Base-by-base conservation (phyloP, 2,113 vertebrate species). In the Elephantulus edwardii region DNA sequence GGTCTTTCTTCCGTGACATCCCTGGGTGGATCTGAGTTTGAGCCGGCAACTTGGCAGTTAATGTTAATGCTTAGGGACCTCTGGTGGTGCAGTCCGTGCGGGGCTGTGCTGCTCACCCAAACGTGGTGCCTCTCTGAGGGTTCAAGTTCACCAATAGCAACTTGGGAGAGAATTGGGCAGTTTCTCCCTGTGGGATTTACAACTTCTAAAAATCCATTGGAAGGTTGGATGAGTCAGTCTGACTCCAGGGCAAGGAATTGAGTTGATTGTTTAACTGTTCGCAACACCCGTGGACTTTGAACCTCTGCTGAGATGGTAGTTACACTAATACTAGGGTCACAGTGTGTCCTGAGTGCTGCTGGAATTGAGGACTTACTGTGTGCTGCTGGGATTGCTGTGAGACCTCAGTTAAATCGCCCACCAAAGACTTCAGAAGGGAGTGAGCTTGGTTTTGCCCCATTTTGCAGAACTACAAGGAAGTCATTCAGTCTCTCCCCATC, bases 281-380 rank as follows among this genome's bases (percentile, higher is more conserved):
- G 17, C 7, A 4, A 7, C 8, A 68, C 19, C 17, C 64, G 35
- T 14, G 60, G 33, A 26, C 56, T 13, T 28, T 66, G 64, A 26
- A 26, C n/a, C 64, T 64, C 60, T 35, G 22, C 66, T 68, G 10
- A n/a, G n/a, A 66, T 58, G 28, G 26, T 3, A 64, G 60, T 64
- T 16, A 66, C n/a, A 66, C 8, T 58, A 26, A 17, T 35, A 35
- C 33, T n/a, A 10, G 33, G 33, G 38, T 22, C 10, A 1, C 8
- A n/a, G 28, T 0, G 3, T 22, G 20, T 40, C 30, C 78, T 20
- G 22, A 38, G 14, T 13, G 10, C 75, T 30, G 28, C 35, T 0
- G 12, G 4, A 26, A 8, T 20, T 26, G 11, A 44, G 33, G 50
- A 44, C 86, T 24, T 35, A 35, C 46, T 56, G 9, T 17, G 89